These are phyloP conservation scores for Encarsia formosa DNA, from an alignment of 2,888 invertebrate genomes.

Conservation along the genomic window DNA sequence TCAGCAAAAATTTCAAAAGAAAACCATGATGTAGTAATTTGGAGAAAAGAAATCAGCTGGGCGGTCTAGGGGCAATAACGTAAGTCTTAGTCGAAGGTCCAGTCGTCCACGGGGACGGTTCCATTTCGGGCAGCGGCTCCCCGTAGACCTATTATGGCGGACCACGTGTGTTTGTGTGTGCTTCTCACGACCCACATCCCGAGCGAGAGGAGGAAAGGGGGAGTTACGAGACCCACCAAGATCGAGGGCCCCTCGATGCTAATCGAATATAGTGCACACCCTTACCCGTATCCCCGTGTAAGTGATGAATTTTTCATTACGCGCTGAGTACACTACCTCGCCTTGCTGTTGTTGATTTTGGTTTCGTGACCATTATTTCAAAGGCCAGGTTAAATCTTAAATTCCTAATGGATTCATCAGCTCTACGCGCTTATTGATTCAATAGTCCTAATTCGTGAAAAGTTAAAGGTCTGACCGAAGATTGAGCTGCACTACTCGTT, in stretches of 20 bases:
- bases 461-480: too few relatives aligned
- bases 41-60: too few relatives aligned
- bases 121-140: slow-evolving; percentile 30
- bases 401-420: too few relatives aligned
- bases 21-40: too few relatives aligned
- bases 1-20: too few relatives aligned
- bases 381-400: too few relatives aligned
- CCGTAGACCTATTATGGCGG: slow-evolving; percentile 35
- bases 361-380: not conserved
- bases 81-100: too few relatives aligned
- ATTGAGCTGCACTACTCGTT: too few relatives aligned
- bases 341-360: not conserved
- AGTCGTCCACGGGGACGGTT: slow-evolving; percentile 23
- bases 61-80: too few relatives aligned
- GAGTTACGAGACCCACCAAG: slow-evolving; percentile 1
- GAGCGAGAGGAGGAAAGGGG: slow-evolving; percentile 12
- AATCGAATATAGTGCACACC: slow-evolving; percentile 24
- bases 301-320: slow-evolving; percentile 6
- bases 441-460: too few relatives aligned
- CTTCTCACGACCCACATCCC: slow-evolving; percentile 15
- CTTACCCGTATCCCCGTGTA: too few relatives aligned
- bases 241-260: slow-evolving; percentile 21
- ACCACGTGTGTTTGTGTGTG: not conserved
- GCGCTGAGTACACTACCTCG: not conserved
- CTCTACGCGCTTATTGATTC: too few relatives aligned